Conservation (phyloP, 2,888 invertebrate species). For the Exephanes ischioxanthus region DNA sequence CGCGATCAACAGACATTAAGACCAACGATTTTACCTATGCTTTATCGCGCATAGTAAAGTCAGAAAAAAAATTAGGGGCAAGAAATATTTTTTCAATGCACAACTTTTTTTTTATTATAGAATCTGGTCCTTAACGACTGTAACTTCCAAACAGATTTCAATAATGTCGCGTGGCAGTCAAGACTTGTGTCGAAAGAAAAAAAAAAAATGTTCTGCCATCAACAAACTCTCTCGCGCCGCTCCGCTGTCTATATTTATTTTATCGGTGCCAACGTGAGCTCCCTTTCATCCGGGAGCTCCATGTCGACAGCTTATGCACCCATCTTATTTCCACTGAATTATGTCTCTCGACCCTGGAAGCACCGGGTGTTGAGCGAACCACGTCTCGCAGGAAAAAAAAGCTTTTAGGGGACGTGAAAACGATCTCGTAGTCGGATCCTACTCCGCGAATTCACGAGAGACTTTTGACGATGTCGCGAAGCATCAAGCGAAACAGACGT, state of each 20-base stretch:
- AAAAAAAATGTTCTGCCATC: slow-evolving; percentile 52
- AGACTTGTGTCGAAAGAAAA: slow-evolving; percentile 3
- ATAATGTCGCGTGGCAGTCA: slow-evolving; percentile 19
- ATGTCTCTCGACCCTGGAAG: slow-evolving; percentile 44
- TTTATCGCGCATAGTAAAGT: background rate
- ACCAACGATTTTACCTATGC: slow-evolving; percentile 8
- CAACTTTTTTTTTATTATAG: no score
- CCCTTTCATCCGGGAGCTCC: slow-evolving; percentile 53
- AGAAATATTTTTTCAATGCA: no score
- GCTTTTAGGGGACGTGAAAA: slow-evolving; percentile 60
- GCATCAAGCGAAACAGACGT: slow-evolving; percentile 73
- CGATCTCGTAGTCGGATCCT: slow-evolving; percentile 62
- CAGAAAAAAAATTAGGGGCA: no score
- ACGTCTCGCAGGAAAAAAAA: slow-evolving; percentile 50
- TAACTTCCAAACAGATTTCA: slow-evolving; percentile 10
- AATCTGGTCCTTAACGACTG: background rate
- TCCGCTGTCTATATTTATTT: slow-evolving; percentile 57
- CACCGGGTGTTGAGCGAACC: slow-evolving; percentile 55
- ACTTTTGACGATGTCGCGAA: slow-evolving; percentile 33
- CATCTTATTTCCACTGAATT: slow-evolving; percentile 48
- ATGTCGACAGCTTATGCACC: slow-evolving; percentile 64
- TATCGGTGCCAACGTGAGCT: slow-evolving; percentile 62
- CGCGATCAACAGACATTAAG: no score
- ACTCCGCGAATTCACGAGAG: slow-evolving; percentile 68
- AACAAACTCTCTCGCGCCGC: slow-evolving; percentile 22